Evolutionary conservation across 2,888 invertebrate species (phyloP), one percentile per base, ranked within the genome.

Genomic region (Germaria angustata): DNA sequence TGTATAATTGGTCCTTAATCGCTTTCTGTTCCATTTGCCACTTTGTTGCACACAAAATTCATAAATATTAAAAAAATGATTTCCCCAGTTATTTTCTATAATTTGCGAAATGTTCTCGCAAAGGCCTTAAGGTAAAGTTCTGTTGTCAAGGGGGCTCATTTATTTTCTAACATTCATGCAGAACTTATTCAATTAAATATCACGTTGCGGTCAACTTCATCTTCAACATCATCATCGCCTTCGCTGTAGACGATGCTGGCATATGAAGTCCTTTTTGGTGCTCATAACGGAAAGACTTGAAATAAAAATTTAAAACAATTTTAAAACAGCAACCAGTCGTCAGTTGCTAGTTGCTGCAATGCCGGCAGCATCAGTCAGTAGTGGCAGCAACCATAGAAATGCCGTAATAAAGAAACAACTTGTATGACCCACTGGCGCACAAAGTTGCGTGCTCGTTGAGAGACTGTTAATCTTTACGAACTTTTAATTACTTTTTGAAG

Each of bases 401-500:
- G 1, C 49, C 13, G 57, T 49, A 65, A 66, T 51, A 63, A 72
- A 68, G 57, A 32, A 71, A 63, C 75, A 79, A 82, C 69, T 82
- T 71, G 65, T 51, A 46, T 82, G 82, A 82, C 82, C 82, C 82
- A 82, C 46, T 84, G 83, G 71, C 68, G 81, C 49, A 49, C 71
- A 71, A 66, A 75, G 72, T 83, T 83, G 81, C 79, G 81, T 82
- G 81, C 66, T 76, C 77, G 80, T 80, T 77, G 59, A 81, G 81
- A 82, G 81, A 79, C 87, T 87, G 86, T 89, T 88, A 89, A 89
- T 89, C 88, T 88, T 87, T 87, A 85, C 84, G 87, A 89, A 87
- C 89, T 89, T 89, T 87, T 89, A 89, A 89, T 89, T 89, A 88
- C 88, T 88, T 89, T 88, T 87, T 85, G 86, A 87, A 85, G 84